A percentile compares a stretch with the other conserved stretches of the same genome.
Evolutionary conservation across 1,140 invertebrate genomes (phyloP).

Genomic region (Acyrthosiphon pisum): DNA sequence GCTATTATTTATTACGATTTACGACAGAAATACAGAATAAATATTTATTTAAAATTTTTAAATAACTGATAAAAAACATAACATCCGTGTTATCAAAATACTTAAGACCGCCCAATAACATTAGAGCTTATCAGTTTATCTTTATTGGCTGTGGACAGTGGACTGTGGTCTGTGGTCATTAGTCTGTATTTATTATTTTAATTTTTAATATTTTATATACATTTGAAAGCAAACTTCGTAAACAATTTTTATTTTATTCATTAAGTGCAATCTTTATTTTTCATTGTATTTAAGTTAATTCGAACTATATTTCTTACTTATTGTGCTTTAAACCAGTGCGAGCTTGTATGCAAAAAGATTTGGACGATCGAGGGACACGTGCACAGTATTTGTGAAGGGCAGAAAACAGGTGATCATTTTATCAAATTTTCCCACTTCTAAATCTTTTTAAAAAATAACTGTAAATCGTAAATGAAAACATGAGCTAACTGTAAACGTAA

Average conservation of each 20-base stretch:
- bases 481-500: constrained; percentile 23
- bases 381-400: background rate
- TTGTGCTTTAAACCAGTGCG: background rate
- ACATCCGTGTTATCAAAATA: no score
- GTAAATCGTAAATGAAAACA: background rate
- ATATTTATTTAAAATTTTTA: no score
- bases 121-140: no score
- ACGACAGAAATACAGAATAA: no score
- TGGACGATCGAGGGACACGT: constrained; percentile 16
- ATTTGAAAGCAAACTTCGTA: background rate
- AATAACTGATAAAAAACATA: no score
- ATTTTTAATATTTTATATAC: no score
- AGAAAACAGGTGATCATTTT: constrained; percentile 50
- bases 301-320: background rate
- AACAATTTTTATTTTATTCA: background rate
- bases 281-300: background rate
- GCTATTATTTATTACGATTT: no score
- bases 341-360: background rate
- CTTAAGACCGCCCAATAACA: no score
- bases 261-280: background rate
- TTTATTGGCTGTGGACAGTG: no score
- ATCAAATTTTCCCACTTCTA: constrained; percentile 23
- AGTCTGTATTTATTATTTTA: no score
- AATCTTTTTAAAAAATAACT: constrained; percentile 26
- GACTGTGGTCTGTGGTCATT: no score